Conservation (phyloP, 2,113 vertebrate genomes). For the Rhinogobius similis region DNA sequence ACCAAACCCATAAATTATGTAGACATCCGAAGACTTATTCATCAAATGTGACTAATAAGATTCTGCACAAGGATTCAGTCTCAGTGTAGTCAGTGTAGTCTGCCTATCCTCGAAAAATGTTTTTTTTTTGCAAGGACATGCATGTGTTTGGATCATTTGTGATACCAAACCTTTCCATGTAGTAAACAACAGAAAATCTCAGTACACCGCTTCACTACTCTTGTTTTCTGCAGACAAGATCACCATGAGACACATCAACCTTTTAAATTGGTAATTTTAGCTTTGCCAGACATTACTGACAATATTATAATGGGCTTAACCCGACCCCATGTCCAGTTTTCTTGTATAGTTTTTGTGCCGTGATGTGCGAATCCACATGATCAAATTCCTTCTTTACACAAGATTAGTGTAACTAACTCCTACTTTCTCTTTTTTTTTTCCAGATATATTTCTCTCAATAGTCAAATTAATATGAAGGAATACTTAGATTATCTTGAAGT, state of each 20-base stretch:
- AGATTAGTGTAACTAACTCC: no score
- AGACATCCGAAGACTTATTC: slow-evolving; percentile 10
- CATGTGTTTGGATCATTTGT: not conserved
- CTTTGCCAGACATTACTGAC: no score
- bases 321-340: not conserved
- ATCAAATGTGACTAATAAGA: not conserved
- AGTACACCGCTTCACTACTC: no score
- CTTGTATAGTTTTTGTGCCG: not conserved
- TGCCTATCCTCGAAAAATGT: not conserved
- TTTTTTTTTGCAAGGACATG: not conserved
- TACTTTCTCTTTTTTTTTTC: no score
- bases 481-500: not conserved
- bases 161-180: not conserved
- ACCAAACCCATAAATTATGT: slow-evolving; percentile 26
- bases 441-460: not conserved
- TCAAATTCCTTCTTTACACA: no score
- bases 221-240: not conserved
- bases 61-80: not conserved
- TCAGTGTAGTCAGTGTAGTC: not conserved
- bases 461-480: not conserved
- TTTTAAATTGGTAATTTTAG: not conserved
- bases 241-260: not conserved
- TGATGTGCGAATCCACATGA: not conserved
- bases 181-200: not conserved
- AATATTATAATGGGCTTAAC: no score